These are phyloP conservation scores for Bhutanitis thaidina DNA, from an alignment of 2,888 invertebrate genomes.

Conservation along the genomic window DNA sequence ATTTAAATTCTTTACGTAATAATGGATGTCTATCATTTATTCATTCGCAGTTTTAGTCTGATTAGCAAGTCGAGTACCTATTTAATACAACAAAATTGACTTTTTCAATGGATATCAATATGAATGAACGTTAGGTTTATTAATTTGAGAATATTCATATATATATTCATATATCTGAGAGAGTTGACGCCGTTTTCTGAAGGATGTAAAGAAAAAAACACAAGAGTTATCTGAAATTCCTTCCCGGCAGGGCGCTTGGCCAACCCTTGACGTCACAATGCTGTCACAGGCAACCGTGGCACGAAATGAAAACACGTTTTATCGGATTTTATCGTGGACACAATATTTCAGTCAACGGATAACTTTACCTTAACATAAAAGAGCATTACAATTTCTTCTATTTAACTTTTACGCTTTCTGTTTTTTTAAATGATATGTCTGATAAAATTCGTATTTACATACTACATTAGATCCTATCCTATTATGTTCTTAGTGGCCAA, in stretches of 20 bases:
- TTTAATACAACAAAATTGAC: too few relatives aligned
- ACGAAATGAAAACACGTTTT: conserved; percentile 56
- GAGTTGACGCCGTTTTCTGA: too few relatives aligned
- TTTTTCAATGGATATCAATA: too few relatives aligned
- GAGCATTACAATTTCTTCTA: conserved; percentile 38
- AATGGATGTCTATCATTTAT: not conserved
- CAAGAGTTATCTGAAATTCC: not conserved
- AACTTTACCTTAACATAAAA: conserved; percentile 28
- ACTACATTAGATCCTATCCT: too few relatives aligned
- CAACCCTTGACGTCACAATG: conserved; percentile 45
- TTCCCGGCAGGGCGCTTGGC: conserved; percentile 21
- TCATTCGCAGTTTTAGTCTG: too few relatives aligned
- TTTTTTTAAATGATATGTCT: too few relatives aligned
- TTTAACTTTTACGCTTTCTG: not conserved
- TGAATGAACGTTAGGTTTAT: not conserved
- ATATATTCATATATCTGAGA: too few relatives aligned
- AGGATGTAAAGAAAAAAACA: not conserved
- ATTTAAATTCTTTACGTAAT: not conserved
- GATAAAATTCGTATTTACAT: too few relatives aligned
- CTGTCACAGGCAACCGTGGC: conserved; percentile 50
- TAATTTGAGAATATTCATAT: too few relatives aligned
- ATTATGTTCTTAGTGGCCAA: too few relatives aligned
- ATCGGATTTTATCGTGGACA: conserved; percentile 49
- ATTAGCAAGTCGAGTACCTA: too few relatives aligned
- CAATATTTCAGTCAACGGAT: conserved; percentile 48